These are phyloP conservation scores for Neoascia interrupta DNA, from an alignment of 2,888 invertebrate species.

Conservation along the genomic window DNA sequence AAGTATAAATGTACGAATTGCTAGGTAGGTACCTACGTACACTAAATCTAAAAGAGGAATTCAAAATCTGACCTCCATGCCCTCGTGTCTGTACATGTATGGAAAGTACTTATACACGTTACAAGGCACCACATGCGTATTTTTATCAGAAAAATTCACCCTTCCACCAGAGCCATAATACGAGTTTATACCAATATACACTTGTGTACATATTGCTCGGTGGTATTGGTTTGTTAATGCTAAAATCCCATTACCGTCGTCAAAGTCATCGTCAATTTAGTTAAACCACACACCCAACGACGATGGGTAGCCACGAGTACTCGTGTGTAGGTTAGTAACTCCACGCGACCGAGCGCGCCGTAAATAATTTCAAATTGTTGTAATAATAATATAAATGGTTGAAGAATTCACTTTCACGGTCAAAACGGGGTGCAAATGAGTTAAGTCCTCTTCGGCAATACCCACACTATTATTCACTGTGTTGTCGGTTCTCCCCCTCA, in stretches of 20 bases:
- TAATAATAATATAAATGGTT: conserved; percentile 48
- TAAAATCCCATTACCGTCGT: conserved; percentile 26
- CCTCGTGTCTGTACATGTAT: no score
- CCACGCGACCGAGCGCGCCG: conserved; percentile 8
- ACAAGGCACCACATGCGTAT: conserved; percentile 6
- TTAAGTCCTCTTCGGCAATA: conserved; percentile 35
- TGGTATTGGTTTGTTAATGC: conserved; percentile 10
- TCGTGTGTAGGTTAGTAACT: no score
- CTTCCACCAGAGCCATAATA: conserved; percentile 17
- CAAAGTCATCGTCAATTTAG: conserved; percentile 6
- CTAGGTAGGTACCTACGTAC: no score
- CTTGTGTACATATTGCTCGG: neutral
- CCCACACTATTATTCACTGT: conserved; percentile 32
- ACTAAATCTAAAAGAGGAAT: conserved; percentile 1
- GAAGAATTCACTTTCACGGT: conserved; percentile 43
- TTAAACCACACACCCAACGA: neutral
- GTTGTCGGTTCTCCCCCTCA: conserved; percentile 2
- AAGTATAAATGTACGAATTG: no score
- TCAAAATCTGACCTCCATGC: conserved; percentile 39
- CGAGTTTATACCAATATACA: conserved; percentile 17
- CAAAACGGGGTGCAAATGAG: conserved; percentile 53
- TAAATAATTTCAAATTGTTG: conserved; percentile 37
- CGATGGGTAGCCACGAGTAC: neutral
- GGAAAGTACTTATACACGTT: no score
- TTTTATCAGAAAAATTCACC: conserved; percentile 41